Base-by-base conservation (phyloP, 1,140 invertebrate species). In the Ylistrum balloti region DNA sequence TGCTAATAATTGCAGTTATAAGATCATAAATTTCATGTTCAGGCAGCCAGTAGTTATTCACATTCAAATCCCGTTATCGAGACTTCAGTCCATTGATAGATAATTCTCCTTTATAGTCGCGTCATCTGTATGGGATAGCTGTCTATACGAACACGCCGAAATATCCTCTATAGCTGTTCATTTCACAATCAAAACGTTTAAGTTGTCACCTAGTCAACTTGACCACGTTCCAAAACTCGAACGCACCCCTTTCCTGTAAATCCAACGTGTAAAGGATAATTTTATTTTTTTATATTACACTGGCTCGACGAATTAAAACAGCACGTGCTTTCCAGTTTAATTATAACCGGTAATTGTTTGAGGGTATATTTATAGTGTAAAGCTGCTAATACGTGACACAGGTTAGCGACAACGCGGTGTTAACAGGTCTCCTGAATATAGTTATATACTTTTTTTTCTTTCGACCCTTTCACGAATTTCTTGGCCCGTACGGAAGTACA, bases 1-100 rank as follows among this genome's bases (percentile, higher is more conserved):
- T 74, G 56, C 56, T 74, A 74, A 74, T 74, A 74, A 74, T 74
- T 74, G 56, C 56, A 74, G 56, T 74, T 28, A 28, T 74, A 74
- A 28, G 56, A 74, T 74, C 56, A 74, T 74, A 74, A 74, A 74
- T 74, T n/a, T 22, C 56, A 74, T 74, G 56, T 74, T 28, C 56
- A 74, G 56, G 56, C 28, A 74, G 56, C 17, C 56, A 74, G 56
- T 28, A 13, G 35, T 7, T 38, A 74, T 74, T 74, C n/a, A 74
- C 22, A 74, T 74, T 74, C 22, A 74, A 74, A 74, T 74, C 56
- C 20, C 56, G 9, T 74, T 74, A 74, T 74, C 56, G 56, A 28
- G n/a, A n/a, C 56, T 9, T 20, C 45, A 48, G 11, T 48, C 56
- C 15, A 74, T 74, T 74, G n/a, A 74, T 74, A 74, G 56, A 74